These are phyloP conservation scores for Paralinhomoeus sp. DNA, from an alignment of 2,888 invertebrate species.

Conservation along the genomic window DNA sequence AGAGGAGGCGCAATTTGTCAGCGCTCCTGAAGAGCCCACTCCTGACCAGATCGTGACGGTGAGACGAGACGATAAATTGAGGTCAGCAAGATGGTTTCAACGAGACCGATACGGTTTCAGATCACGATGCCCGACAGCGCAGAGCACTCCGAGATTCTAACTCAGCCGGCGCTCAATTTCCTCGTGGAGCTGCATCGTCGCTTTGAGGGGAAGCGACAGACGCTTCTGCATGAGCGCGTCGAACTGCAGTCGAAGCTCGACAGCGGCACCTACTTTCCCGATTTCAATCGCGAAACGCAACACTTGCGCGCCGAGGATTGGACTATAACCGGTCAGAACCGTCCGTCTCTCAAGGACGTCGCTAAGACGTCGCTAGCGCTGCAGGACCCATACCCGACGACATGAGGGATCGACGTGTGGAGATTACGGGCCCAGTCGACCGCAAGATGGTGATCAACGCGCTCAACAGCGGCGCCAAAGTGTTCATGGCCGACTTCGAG, in stretches of 20 bases:
- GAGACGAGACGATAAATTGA: too few relatives aligned
- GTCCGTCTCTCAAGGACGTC: neutral
- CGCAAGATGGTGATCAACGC: slow-evolving; percentile 40
- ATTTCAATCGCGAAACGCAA: slow-evolving; percentile 32
- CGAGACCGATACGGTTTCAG: slow-evolving; percentile 2
- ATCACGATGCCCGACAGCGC: slow-evolving; percentile 13
- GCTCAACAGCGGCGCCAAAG: slow-evolving; percentile 35
- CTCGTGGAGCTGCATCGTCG: slow-evolving; percentile 36
- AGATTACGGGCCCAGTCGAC: slow-evolving; percentile 35
- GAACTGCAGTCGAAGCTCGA: slow-evolving; percentile 16
- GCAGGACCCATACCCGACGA: neutral
- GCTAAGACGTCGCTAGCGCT: neutral
- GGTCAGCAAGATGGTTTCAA: too few relatives aligned
- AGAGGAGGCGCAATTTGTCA: slow-evolving; percentile 26
- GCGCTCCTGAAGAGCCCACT: slow-evolving; percentile 15
- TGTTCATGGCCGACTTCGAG: slow-evolving; percentile 26
- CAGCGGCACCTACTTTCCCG: slow-evolving; percentile 22
- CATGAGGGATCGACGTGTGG: slow-evolving; percentile 20
- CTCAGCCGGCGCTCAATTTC: slow-evolving; percentile 37
- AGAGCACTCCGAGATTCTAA: slow-evolving; percentile 37
- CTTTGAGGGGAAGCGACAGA: slow-evolving; percentile 25
- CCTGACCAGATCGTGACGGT: slow-evolving; percentile 22
- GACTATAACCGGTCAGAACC: slow-evolving; percentile 15
- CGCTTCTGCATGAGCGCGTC: slow-evolving; percentile 15
- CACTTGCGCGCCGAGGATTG: slow-evolving; percentile 33